Evolutionary conservation across 2,113 vertebrate species (phyloP).

Genomic region (Mastomys coucha): DNA sequence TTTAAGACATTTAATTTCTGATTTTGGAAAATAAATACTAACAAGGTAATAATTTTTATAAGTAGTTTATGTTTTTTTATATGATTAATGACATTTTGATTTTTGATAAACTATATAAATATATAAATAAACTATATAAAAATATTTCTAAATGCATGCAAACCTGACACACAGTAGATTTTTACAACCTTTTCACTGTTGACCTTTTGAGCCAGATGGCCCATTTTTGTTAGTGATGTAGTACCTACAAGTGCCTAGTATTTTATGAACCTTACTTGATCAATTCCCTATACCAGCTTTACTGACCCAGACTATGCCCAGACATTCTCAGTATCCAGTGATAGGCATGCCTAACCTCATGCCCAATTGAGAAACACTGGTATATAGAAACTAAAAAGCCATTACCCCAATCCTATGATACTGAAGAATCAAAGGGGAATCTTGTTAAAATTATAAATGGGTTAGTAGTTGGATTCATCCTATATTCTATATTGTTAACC

Average conservation of each 20-base stretch:
- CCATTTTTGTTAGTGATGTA: neutral
- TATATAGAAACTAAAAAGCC: neutral
- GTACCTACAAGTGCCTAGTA: neutral
- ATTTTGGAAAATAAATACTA: neutral
- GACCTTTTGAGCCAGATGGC: neutral
- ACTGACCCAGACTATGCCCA: neutral
- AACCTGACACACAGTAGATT: neutral
- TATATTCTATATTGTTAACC: neutral
- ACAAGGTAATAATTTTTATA: neutral
- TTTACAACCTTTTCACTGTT: neutral
- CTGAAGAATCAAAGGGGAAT: neutral
- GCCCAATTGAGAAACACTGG: neutral
- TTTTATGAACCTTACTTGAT: neutral
- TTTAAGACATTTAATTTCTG: conserved; percentile 22
- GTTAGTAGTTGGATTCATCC: neutral
- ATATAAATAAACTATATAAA: neutral
- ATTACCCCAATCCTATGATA: neutral
- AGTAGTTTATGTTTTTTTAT: neutral
- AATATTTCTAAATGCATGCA: neutral
- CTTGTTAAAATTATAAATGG: neutral
- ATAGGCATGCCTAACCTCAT: neutral
- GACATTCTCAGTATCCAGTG: neutral
- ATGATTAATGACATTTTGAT: neutral
- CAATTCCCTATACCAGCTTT: neutral
- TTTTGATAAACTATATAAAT: neutral